These are phyloP conservation scores for Sthenelais limicola DNA, from an alignment of 2,888 invertebrate genomes.

Conservation along the genomic window DNA sequence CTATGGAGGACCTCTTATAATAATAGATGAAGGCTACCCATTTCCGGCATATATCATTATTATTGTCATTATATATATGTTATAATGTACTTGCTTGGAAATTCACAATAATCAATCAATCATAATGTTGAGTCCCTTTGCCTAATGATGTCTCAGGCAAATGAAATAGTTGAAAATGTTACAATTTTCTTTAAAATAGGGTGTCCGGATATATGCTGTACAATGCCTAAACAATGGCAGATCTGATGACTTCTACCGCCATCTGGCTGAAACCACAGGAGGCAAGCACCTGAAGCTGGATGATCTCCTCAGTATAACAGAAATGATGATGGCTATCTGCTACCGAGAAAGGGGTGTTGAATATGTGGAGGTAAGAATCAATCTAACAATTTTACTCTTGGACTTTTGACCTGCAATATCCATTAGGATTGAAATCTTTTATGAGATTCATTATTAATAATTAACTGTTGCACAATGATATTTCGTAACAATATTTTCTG, in stretches of 20 bases:
- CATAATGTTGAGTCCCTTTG: background rate
- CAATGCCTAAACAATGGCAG: slow-evolving; percentile 40
- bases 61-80: too few relatives aligned
- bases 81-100: too few relatives aligned
- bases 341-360: slow-evolving; percentile 64
- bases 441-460: too few relatives aligned
- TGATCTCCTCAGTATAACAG: slow-evolving; percentile 61
- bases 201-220: slow-evolving; percentile 62
- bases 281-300: slow-evolving; percentile 63
- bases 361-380: slow-evolving; percentile 54
- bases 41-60: background rate
- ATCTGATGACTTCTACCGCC: slow-evolving; percentile 54
- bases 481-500: too few relatives aligned
- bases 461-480: too few relatives aligned
- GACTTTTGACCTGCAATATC: too few relatives aligned
- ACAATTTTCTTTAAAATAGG: slow-evolving; percentile 49
- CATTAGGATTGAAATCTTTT: too few relatives aligned
- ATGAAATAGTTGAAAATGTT: background rate
- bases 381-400: too few relatives aligned
- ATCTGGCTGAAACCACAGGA: slow-evolving; percentile 57
- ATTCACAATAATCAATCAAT: background rate
- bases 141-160: background rate
- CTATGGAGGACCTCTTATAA: too few relatives aligned
- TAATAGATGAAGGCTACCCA: background rate
- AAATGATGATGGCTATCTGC: slow-evolving; percentile 68